A percentile compares a stretch with the other conserved stretches of the same genome.
These are phyloP conservation scores for Manduca sexta DNA, from an alignment of 1,140 invertebrate species.

Conservation along the genomic window DNA sequence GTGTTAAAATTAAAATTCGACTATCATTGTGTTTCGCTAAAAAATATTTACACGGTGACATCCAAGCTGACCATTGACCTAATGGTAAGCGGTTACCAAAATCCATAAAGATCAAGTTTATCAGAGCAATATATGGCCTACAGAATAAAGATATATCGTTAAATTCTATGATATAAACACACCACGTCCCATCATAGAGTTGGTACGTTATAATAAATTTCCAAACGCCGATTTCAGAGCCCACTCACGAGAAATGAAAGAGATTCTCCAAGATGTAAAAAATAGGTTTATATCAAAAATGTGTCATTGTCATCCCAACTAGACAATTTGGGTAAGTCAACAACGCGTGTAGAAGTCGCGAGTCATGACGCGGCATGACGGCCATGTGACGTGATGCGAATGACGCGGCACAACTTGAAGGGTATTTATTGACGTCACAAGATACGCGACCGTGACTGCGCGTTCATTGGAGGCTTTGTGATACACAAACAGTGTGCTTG, in stretches of 20 bases:
- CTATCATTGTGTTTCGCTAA: no score
- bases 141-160: no score
- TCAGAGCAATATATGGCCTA: no score
- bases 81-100: no score
- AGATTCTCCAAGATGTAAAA: constrained; percentile 10
- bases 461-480: background rate
- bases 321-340: constrained; percentile 32
- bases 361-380: constrained; percentile 26
- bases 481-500: background rate
- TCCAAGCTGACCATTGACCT: no score
- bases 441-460: constrained; percentile 11
- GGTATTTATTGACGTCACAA: constrained; percentile 40
- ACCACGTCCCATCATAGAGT: no score
- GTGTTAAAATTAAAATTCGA: no score
- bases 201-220: no score
- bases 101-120: no score
- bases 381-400: constrained; percentile 22
- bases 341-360: constrained; percentile 25
- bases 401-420: constrained; percentile 21
- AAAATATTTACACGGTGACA: no score
- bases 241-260: constrained; percentile 12
- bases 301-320: constrained; percentile 24
- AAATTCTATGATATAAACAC: no score
- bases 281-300: constrained; percentile 20
- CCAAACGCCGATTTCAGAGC: constrained; percentile 8